Evolutionary conservation across 2,888 invertebrate genomes (phyloP), one percentile per base, ranked within the genome.

Genomic region (Pantelozetes paolii): DNA sequence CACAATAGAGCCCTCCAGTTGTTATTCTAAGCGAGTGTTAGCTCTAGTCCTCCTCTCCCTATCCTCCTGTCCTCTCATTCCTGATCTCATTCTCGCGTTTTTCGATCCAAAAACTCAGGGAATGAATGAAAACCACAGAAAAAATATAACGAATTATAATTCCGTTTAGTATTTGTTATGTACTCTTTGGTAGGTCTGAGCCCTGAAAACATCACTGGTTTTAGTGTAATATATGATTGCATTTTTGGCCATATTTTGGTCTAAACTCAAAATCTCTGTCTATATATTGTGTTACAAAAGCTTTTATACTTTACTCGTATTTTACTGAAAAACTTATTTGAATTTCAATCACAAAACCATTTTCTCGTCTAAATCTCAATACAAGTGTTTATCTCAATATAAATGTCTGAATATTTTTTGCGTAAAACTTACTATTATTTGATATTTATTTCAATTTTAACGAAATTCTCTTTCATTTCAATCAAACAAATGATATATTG

Each of bases 1-100:
- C 59, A 64, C 64, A 64, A 64, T 64, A 64, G 64, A 36, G 64
- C 64, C 62, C 64, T 64, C 36, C 20, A 36, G 64, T 36, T 64
- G 64, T 64, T 64, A 36, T 64, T 64, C 9, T 64, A 64, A 64
- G 36, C 20, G 36, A 64, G 32, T 32, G 62, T 32, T 62, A 28
- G 62, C 32, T 62, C 28, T 30, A 20, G 26, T 26, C n/a, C 13
- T n/a, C 8, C 23, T 54, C 54, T 26, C 23, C 2, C 23, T 26
- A 20, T 26, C 59, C 3, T 23, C 28, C 59, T 28, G 1, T 59
- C 28, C 45, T 45, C 45, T 45, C 15, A 45, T 45, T 45, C 45
- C 45, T 45, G 15, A 45, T 45, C 11, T 45, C 15, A 45, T 45
- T 45, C 45, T 45, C 15, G 2, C 11, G 18, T 45, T 45, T 45